Conservation (phyloP, 2,888 invertebrate genomes). For the Bellardia bayeri region DNA sequence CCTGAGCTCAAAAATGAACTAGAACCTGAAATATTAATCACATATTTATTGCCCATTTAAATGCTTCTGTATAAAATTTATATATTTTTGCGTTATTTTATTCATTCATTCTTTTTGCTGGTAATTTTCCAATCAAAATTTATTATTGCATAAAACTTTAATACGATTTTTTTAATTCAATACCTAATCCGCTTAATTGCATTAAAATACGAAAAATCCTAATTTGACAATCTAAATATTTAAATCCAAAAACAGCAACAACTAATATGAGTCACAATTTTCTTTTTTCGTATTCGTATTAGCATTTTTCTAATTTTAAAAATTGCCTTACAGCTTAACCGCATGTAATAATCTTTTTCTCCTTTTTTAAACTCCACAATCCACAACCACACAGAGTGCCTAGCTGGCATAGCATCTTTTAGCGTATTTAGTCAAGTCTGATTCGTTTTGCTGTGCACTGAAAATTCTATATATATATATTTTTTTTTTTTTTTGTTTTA, state of each 20-base stretch:
- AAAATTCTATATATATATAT: slow-evolving; percentile 1
- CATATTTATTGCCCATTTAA: not conserved
- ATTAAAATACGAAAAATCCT: slow-evolving; percentile 57
- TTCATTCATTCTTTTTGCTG: not conserved
- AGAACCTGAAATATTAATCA: too few species aligned
- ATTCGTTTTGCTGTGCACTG: slow-evolving; percentile 16
- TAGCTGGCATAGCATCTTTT: too few species aligned
- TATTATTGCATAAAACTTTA: slow-evolving; percentile 27
- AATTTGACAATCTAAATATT: slow-evolving; percentile 73
- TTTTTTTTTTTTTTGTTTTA: slow-evolving; percentile 7
- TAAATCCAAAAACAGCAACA: slow-evolving; percentile 23
- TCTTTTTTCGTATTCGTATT: not conserved
- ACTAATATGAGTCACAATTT: slow-evolving; percentile 28
- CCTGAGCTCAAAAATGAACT: too few species aligned
- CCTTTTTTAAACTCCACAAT: slow-evolving; percentile 3
- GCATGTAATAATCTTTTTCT: slow-evolving; percentile 79
- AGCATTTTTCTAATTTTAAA: slow-evolving; percentile 43
- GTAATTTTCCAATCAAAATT: slow-evolving; percentile 20
- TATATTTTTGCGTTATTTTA: not conserved
- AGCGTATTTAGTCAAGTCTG: not conserved
- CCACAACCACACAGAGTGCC: slow-evolving; percentile 7
- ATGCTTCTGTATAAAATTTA: not conserved
- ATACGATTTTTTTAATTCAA: slow-evolving; percentile 7
- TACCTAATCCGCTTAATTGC: slow-evolving; percentile 59
- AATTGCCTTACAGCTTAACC: slow-evolving; percentile 76